Percentiles rank a stretch among this genome's conserved stretches.
phyloP scores from a whole-genome alignment of 2,797 vertebrate genomes.

The Meriones psammophilus region DNA sequence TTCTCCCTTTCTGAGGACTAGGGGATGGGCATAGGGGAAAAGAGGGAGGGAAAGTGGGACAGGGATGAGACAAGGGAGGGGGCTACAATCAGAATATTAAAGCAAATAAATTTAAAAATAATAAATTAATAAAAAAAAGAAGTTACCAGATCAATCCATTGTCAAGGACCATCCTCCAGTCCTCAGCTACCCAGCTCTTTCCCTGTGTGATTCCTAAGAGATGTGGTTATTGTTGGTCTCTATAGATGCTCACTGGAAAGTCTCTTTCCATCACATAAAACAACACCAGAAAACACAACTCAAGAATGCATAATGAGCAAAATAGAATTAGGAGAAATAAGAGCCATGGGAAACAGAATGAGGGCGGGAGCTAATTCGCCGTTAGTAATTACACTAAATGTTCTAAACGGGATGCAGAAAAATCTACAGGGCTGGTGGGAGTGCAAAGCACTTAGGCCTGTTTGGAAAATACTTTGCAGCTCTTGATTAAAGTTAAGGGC shows the following conservation, averaged over 20 bases:
- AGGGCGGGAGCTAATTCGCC: not conserved
- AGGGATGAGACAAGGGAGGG: too few relatives aligned
- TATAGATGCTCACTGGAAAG: not conserved
- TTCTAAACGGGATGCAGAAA: not conserved
- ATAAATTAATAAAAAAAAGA: too few relatives aligned
- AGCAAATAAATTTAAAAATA: too few relatives aligned
- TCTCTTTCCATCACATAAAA: not conserved
- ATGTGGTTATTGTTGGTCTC: too few relatives aligned
- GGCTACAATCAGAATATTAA: too few relatives aligned
- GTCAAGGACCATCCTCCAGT: not conserved
- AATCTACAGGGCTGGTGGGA: not conserved
- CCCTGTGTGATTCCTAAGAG: not conserved
- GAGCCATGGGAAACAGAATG: not conserved
- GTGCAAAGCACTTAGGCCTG: accelerated
- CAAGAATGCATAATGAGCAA: not conserved
- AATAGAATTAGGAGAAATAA: not conserved
- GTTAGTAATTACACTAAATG: not conserved
- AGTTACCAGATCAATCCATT: not conserved
- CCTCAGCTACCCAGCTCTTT: too few relatives aligned
- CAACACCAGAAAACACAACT: not conserved
- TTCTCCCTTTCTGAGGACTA: too few relatives aligned
- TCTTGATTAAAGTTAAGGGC: not conserved
- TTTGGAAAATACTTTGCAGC: not conserved
- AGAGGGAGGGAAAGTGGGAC: too few relatives aligned
- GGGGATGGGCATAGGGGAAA: too few relatives aligned